A percentile compares a stretch with the other conserved stretches of the same genome.
Evolutionary conservation across 2,888 invertebrate genomes (phyloP).

Genomic region (Melanophora roralis): DNA sequence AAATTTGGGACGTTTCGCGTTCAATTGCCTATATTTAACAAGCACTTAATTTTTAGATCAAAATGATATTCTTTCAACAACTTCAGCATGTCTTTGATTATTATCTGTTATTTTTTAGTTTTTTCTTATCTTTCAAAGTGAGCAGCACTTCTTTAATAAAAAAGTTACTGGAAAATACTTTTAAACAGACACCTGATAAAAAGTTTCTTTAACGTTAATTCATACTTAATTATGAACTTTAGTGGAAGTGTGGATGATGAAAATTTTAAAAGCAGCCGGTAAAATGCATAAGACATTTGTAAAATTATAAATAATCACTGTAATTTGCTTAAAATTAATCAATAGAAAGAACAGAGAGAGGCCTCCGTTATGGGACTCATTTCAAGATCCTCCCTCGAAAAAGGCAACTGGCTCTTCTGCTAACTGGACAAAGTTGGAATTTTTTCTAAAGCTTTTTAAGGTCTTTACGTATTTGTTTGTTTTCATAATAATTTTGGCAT

Average conservation of each 20-base stretch:
- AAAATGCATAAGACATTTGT: not conserved
- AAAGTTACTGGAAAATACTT: not conserved
- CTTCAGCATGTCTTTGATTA: conserved; percentile 32
- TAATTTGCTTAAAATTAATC: not conserved
- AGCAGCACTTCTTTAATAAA: not conserved
- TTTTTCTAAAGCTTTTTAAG: conserved; percentile 82
- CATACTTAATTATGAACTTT: conserved; percentile 11
- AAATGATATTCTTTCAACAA: conserved; percentile 23
- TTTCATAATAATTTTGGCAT: conserved; percentile 82
- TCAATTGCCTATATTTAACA: no score
- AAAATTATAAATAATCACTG: not conserved
- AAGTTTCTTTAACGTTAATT: not conserved
- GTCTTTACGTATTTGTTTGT: conserved; percentile 83
- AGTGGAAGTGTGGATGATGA: conserved; percentile 53
- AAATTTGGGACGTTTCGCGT: no score
- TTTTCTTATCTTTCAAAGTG: conserved; percentile 34
- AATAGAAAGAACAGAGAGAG: conserved; percentile 68
- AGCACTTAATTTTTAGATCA: conserved; percentile 44
- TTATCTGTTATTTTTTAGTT: conserved; percentile 43
- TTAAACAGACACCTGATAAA: not conserved
- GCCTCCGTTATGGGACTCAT: conserved; percentile 86
- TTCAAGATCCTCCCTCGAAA: conserved; percentile 84
- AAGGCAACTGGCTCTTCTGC: conserved; percentile 84
- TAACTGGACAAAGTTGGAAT: conserved; percentile 80
- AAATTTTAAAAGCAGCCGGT: conserved; percentile 55